phyloP scores from a whole-genome alignment of 2,888 invertebrate genomes.

The Troglohyphantes excavatus region DNA sequence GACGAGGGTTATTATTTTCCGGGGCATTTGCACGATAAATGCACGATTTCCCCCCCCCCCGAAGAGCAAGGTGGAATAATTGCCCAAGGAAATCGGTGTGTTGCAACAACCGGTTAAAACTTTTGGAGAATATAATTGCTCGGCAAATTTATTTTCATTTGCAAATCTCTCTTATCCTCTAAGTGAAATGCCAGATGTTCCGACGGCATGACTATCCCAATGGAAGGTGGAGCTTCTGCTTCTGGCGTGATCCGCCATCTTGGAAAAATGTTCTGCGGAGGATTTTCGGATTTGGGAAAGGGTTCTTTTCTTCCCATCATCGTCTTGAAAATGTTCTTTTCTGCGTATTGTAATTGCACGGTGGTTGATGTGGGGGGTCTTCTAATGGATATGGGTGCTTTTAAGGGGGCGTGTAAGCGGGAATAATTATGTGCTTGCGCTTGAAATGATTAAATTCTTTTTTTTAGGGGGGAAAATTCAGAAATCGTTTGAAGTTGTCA shows the following conservation, averaged over 20 bases:
- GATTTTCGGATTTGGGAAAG: not conserved
- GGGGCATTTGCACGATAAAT: not conserved
- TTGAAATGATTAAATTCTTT: constrained; percentile 35
- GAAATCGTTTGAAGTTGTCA: constrained; percentile 29
- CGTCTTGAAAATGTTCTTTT: constrained; percentile 35
- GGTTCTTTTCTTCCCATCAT: not conserved
- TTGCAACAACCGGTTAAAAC: not conserved
- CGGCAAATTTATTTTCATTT: constrained; percentile 67
- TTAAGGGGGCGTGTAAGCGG: constrained; percentile 13
- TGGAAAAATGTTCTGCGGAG: not conserved
- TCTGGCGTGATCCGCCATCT: too few relatives aligned
- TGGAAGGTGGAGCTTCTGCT: too few relatives aligned
- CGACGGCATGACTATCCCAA: not conserved
- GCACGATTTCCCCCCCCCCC: not conserved
- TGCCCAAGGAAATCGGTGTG: not conserved
- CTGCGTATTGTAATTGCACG: constrained; percentile 35
- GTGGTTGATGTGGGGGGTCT: not conserved
- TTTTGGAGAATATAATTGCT: constrained; percentile 48
- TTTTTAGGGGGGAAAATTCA: not conserved
- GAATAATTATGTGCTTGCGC: constrained; percentile 21
- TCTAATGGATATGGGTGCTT: not conserved
- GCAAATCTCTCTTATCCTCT: not conserved
- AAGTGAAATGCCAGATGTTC: constrained; percentile 54
- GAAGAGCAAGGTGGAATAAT: not conserved
- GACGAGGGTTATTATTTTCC: not conserved